Evolutionary conservation across 2,113 vertebrate species (phyloP).

Genomic region (Neotoma lepida): DNA sequence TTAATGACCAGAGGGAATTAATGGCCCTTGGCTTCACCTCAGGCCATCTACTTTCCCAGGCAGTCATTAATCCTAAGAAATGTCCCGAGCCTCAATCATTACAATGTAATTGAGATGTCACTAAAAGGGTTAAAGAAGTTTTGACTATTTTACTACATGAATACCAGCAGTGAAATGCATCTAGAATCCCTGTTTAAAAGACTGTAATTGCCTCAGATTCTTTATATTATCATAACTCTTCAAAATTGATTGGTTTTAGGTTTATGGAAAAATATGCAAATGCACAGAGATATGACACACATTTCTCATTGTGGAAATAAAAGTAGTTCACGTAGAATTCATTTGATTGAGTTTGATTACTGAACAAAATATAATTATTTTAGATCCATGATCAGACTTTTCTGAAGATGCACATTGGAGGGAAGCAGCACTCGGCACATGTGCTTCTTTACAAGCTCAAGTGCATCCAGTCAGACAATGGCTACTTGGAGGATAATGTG

Average conservation of each 20-base stretch:
- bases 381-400: conserved; percentile 80
- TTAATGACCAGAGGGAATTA: conserved; percentile 52
- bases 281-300: conserved; percentile 76
- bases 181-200: conserved; percentile 87
- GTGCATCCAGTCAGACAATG: conserved; percentile 24
- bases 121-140: conserved; percentile 85
- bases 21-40: conserved; percentile 65
- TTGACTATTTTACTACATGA: conserved; percentile 74
- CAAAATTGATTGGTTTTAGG: conserved; percentile 90
- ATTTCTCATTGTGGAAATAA: conserved; percentile 83
- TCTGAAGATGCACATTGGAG: conserved; percentile 76
- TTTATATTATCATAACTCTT: conserved; percentile 90
- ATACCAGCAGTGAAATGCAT: conserved; percentile 78
- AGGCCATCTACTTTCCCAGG: conserved; percentile 57
- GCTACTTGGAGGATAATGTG: not conserved
- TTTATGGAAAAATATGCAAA: conserved; percentile 91
- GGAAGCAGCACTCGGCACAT: conserved; percentile 77
- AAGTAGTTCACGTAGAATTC: conserved; percentile 84
- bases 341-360: conserved; percentile 87
- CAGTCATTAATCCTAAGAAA: conserved; percentile 76
- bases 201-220: conserved; percentile 88
- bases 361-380: conserved; percentile 88
- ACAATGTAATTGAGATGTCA: conserved; percentile 31
- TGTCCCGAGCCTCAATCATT: conserved; percentile 39
- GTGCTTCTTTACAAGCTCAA: conserved; percentile 60